Base-by-base conservation (phyloP, 2,888 invertebrate genomes). In the Oligia fasciuncula region DNA sequence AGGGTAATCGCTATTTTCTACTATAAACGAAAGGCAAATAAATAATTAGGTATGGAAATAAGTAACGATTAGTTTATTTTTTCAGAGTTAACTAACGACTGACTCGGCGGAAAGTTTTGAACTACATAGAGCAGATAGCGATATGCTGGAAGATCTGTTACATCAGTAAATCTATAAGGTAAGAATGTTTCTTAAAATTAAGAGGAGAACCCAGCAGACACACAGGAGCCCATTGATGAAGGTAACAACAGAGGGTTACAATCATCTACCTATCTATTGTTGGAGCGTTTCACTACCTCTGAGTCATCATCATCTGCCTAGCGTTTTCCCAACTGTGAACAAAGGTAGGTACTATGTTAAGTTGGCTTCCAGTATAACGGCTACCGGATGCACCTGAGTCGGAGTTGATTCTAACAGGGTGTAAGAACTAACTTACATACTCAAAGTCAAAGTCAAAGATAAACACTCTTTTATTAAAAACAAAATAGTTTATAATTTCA, bases 31-130 rank as follows among this genome's bases (percentile, higher is more conserved):
- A 76, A 76, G 69, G 76, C 72, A 73, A 72, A 79, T 78, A 83
- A 78, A 81, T 74, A 78, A 81, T 80, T 81, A 86, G 77, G 77
- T 77, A 77, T 85, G 85, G 74, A 81, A 73, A 73, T 73, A 67
- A 77, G 80, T 63, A 80, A 80, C 80, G 66, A 60, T 73, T 70
- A 46, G 74, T 83, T 86, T 82, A 77, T 84, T 84, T 82, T 63
- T 40, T 57, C 40, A 63, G 70, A 66, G 65, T 29, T 83, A 83
- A 84, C 54, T 78, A 84, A 84, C 14, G 87, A 43, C 60, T 67
- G 68, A 19, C 29, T 74, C 49, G 35, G 62, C 83, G 87, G 87
- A 84, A 84, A 84, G 57, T 87, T 86, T 69, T 87, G 68, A 72
- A 85, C 69, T 66, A 72, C 68, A 62, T 51, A 46, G 14, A 72